These are phyloP conservation scores for Motacilla alba DNA, from an alignment of 2,113 vertebrate genomes.

Conservation along the genomic window DNA sequence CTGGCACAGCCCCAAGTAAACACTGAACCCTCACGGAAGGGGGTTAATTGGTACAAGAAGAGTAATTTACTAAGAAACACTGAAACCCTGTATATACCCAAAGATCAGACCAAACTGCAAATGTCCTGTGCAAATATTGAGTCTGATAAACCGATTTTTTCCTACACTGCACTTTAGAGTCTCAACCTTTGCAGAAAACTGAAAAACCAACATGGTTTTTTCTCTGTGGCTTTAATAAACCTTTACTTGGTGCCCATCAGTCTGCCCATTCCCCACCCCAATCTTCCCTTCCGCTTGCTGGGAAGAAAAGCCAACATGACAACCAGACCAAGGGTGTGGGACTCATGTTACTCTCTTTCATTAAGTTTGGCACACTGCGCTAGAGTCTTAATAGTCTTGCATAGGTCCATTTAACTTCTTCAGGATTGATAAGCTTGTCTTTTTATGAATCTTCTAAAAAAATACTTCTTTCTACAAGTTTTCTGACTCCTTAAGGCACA, in stretches of 20 bases:
- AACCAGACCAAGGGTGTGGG: neutral
- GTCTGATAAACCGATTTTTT: conserved; percentile 59
- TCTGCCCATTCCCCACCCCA: conserved; percentile 9
- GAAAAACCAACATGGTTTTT: conserved; percentile 23
- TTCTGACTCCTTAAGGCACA: neutral
- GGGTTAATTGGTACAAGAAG: conserved; percentile 79
- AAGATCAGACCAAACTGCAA: conserved; percentile 35
- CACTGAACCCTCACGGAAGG: conserved; percentile 66
- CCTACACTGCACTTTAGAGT: conserved; percentile 8
- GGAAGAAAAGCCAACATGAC: neutral
- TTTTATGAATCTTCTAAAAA: neutral
- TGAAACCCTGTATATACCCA: conserved; percentile 68
- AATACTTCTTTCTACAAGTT: neutral
- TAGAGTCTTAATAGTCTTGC: neutral
- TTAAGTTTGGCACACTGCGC: neutral
- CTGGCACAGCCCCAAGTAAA: conserved; percentile 74
- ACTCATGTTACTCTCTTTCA: neutral
- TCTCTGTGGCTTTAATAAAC: conserved; percentile 28
- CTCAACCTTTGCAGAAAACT: conserved; percentile 9
- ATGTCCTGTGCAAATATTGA: conserved; percentile 47
- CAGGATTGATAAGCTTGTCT: neutral
- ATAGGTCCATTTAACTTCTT: neutral
- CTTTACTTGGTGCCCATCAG: conserved; percentile 66
- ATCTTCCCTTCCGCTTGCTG: neutral
- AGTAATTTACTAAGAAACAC: conserved; percentile 78